These are phyloP conservation scores for Ptychoptera contaminata DNA, from an alignment of 2,888 invertebrate genomes.

Conservation along the genomic window DNA sequence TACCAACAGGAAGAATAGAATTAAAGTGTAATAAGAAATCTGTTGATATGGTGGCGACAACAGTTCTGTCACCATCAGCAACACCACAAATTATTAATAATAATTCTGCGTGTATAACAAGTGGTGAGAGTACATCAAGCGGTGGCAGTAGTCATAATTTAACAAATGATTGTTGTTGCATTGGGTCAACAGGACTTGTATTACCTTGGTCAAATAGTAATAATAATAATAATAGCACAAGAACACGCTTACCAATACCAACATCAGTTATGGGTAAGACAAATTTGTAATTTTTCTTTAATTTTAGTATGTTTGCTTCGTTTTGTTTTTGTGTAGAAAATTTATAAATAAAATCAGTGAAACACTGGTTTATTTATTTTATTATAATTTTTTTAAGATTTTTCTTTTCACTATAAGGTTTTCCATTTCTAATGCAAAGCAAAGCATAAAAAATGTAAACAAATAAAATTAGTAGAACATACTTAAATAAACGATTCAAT, in stretches of 20 bases:
- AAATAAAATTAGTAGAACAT: too few species aligned
- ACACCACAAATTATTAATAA: not conserved
- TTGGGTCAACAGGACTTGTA: constrained; percentile 7
- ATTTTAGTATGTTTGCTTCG: not conserved
- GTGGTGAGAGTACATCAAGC: not conserved
- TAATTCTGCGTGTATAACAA: not conserved
- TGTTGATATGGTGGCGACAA: too few species aligned
- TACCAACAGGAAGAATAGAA: not conserved
- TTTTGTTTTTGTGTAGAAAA: not conserved
- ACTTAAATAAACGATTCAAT: too few species aligned
- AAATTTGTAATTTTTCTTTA: not conserved
- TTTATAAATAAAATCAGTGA: not conserved
- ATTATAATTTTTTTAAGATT: not conserved
- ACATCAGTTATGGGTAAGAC: not conserved
- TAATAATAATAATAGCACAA: not conserved
- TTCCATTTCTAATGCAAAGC: too few species aligned
- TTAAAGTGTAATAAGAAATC: too few species aligned
- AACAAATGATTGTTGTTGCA: constrained; percentile 9
- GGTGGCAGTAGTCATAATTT: constrained; percentile 6
- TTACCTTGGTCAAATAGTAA: constrained; percentile 9
- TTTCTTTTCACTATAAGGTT: not conserved
- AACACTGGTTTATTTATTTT: not conserved
- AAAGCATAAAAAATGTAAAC: too few species aligned
- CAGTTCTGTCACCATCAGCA: not conserved
- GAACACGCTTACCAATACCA: constrained; percentile 7